phyloP scores from a whole-genome alignment of 92 coral and sea anemone genomes.

The Hydrozoanthus gracilis region DNA sequence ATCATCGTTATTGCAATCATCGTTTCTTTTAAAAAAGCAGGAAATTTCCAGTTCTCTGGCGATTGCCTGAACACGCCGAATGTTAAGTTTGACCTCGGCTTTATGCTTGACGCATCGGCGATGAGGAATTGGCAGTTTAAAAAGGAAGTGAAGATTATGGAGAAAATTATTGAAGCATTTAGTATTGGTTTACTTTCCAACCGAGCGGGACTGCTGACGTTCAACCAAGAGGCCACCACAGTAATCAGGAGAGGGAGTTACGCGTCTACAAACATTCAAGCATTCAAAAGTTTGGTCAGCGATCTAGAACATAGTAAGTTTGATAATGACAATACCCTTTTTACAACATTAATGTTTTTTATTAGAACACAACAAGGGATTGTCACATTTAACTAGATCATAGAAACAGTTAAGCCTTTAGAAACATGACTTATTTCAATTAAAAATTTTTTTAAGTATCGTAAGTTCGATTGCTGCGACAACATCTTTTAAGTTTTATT shows the following conservation, averaged over 20 bases:
- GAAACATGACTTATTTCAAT: no score
- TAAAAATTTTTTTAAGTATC: no score
- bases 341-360: no score
- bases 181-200: neutral
- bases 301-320: neutral
- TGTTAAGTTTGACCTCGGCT: neutral
- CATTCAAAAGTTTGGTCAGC: neutral
- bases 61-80: neutral
- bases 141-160: neutral
- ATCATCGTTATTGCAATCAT: neutral
- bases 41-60: neutral
- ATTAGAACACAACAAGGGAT: no score
- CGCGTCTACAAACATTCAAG: neutral
- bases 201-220: conserved; percentile 26
- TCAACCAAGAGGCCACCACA: neutral
- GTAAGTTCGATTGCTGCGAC: no score
- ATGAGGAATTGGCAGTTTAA: neutral
- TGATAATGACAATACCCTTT: neutral
- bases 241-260: neutral
- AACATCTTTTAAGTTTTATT: no score
- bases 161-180: conserved; percentile 1
- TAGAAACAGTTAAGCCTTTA: no score
- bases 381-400: neutral
- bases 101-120: conserved; percentile 2
- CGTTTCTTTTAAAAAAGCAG: neutral